Conservation (phyloP, 2,113 vertebrate species). For the Chitala chitala region DNA sequence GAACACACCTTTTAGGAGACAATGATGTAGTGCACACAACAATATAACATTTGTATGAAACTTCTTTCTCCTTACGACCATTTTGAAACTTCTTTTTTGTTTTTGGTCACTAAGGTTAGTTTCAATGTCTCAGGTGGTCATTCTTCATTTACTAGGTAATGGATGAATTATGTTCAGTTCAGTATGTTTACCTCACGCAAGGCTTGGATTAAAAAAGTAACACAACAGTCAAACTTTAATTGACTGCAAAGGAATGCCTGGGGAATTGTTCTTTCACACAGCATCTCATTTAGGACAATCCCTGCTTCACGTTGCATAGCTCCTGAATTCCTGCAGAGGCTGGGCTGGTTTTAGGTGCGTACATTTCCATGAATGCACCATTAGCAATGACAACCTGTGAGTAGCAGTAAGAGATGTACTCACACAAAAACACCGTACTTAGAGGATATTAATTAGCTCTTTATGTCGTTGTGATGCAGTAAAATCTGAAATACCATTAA, state of each 20-base stretch:
- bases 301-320: constrained; percentile 2
- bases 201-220: neutral
- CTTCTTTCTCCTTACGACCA: neutral
- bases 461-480: too few species aligned
- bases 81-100: neutral
- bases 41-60: neutral
- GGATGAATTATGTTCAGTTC: neutral
- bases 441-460: too few species aligned
- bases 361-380: constrained; percentile 22
- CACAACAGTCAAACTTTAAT: constrained; percentile 8
- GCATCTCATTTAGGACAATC: neutral
- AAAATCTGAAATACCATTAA: too few species aligned
- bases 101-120: neutral
- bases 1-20: too few species aligned
- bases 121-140: neutral
- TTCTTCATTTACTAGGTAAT: constrained; percentile 14
- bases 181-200: neutral
- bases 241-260: constrained; percentile 6
- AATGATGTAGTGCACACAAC: too few species aligned
- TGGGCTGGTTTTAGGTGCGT: too few species aligned
- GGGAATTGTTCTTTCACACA: neutral
- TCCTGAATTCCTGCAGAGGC: constrained; percentile 21
- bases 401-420: too few species aligned
- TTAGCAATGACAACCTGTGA: too few species aligned
- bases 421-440: too few species aligned